Evolutionary conservation across 2,113 vertebrate genomes (phyloP).

Genomic region (Nipponia nippon): DNA sequence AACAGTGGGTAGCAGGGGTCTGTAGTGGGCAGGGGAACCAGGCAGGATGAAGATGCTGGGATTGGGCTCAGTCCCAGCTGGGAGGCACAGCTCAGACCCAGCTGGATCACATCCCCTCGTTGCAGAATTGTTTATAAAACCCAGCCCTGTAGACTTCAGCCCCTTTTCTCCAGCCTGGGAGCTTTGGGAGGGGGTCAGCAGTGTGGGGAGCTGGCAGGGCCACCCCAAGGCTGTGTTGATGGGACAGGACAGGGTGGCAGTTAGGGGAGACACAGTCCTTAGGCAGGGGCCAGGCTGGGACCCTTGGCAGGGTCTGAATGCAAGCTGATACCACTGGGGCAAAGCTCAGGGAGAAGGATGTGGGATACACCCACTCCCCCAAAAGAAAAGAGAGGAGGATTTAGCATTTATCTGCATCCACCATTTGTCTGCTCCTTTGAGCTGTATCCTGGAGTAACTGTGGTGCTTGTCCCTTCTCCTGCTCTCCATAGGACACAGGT

Average conservation of each 20-base stretch:
- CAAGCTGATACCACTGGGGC: too few species aligned
- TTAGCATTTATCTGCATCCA: background rate
- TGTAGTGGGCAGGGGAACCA: rapidly evolving
- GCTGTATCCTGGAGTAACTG: background rate
- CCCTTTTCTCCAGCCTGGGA: background rate
- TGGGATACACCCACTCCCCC: rapidly evolving
- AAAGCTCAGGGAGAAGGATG: background rate
- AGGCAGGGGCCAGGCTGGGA: background rate
- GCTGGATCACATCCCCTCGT: background rate
- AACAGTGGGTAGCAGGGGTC: too few species aligned
- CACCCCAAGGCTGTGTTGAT: rapidly evolving
- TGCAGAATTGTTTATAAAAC: background rate
- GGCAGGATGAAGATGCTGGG: background rate
- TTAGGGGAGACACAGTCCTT: background rate
- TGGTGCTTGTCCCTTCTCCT: background rate
- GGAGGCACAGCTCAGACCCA: background rate
- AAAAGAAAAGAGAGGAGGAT: too few species aligned
- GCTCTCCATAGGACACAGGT: background rate
- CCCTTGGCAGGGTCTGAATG: rapidly evolving
- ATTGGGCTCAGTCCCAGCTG: background rate
- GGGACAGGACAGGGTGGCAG: too few species aligned
- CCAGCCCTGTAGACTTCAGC: rapidly evolving
- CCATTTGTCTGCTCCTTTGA: background rate
- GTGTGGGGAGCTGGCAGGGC: background rate
- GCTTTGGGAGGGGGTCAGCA: background rate